phyloP scores from a whole-genome alignment of 2,797 vertebrate species.

The Erethizon dorsatum region DNA sequence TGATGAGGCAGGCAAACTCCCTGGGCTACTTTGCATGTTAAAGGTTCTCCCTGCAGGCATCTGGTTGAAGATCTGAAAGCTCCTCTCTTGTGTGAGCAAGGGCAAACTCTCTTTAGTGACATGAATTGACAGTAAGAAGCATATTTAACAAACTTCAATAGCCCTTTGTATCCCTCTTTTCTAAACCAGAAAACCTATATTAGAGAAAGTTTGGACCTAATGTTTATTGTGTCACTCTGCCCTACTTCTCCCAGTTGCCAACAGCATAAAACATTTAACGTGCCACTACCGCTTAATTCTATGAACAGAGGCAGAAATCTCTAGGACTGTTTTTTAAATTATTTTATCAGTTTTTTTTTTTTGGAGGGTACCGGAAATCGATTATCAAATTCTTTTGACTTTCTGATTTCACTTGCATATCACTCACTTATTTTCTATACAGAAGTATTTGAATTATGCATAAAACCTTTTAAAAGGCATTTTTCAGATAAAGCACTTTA shows the following conservation, averaged over 20 bases:
- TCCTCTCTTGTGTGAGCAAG: slow-evolving; percentile 79
- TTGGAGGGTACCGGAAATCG: no score
- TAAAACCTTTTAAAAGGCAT: slow-evolving; percentile 80
- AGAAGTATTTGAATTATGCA: slow-evolving; percentile 82
- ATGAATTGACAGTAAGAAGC: slow-evolving; percentile 75
- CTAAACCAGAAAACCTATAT: slow-evolving; percentile 70
- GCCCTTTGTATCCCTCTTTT: slow-evolving; percentile 44
- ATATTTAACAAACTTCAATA: slow-evolving; percentile 73
- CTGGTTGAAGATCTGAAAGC: slow-evolving; percentile 80
- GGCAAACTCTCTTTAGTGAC: slow-evolving; percentile 81
- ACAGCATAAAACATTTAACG: neutral
- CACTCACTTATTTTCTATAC: slow-evolving; percentile 75
- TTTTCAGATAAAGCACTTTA: slow-evolving; percentile 84
- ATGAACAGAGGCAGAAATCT: slow-evolving; percentile 38
- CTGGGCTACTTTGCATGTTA: slow-evolving; percentile 82
- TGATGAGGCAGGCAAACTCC: slow-evolving; percentile 55
- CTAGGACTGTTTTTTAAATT: slow-evolving; percentile 9
- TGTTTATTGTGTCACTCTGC: slow-evolving; percentile 38
- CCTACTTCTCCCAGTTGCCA: neutral
- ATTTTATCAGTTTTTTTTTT: neutral
- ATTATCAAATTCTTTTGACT: slow-evolving; percentile 16
- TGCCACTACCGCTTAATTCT: slow-evolving; percentile 70
- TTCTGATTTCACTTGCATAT: slow-evolving; percentile 63
- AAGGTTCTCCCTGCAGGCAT: slow-evolving; percentile 77
- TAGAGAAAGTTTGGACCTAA: slow-evolving; percentile 50